A percentile compares a stretch with the other conserved stretches of the same genome.
These are phyloP conservation scores for Seriola aureovittata DNA, from an alignment of 2,113 vertebrate species.

Conservation along the genomic window DNA sequence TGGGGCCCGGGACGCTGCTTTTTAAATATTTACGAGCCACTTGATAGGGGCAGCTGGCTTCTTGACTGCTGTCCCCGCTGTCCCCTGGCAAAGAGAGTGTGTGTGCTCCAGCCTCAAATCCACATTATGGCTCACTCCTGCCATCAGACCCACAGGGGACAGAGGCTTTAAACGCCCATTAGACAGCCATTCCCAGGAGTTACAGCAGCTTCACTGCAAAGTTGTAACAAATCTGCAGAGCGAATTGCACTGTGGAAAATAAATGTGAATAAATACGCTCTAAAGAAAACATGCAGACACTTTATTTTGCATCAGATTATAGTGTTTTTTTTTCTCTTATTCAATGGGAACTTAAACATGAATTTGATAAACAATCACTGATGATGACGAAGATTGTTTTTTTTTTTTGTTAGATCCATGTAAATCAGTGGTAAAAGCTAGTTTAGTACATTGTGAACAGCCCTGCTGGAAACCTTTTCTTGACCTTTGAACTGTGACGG, in stretches of 20 bases:
- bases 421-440: background rate
- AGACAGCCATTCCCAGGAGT: conserved; percentile 43
- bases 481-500: conserved; percentile 52
- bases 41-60: conserved; percentile 77
- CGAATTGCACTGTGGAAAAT: conserved; percentile 33
- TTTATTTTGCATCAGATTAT: conserved; percentile 11
- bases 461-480: conserved; percentile 8
- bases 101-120: conserved; percentile 42
- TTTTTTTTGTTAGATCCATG: background rate
- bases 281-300: background rate
- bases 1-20: conserved; percentile 66
- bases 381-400: background rate
- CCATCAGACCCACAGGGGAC: conserved; percentile 41
- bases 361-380: conserved; percentile 6
- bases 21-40: conserved; percentile 86
- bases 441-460: conserved; percentile 3
- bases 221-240: conserved; percentile 16
- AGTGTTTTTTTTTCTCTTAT: background rate
- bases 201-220: conserved; percentile 33
- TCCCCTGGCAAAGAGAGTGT: conserved; percentile 56
- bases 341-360: background rate
- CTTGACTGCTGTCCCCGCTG: conserved; percentile 66
- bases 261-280: conserved; percentile 5
- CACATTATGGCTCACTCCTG: conserved; percentile 36
- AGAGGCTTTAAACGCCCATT: conserved; percentile 58